Conservation (phyloP, 2,797 vertebrate genomes). For the Leptodactylus fallax region DNA sequence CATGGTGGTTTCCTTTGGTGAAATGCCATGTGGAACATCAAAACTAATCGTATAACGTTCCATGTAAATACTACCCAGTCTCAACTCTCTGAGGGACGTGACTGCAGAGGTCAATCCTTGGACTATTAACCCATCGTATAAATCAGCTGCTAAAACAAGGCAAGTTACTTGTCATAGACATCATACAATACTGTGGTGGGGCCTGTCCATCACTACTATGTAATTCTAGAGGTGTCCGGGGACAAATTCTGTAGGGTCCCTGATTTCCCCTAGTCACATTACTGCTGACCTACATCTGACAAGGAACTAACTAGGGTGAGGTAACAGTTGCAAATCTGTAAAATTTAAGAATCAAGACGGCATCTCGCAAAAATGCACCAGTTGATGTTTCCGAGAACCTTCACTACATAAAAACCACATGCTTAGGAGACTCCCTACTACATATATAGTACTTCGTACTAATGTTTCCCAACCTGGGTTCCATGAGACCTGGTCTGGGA, state of each 20-base stretch:
- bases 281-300: background rate
- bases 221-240: background rate
- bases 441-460: too few species aligned
- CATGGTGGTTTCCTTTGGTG: conserved; percentile 11
- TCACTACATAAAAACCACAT: background rate
- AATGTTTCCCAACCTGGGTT: too few species aligned
- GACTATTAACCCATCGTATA: background rate
- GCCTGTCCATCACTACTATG: background rate
- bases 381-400: background rate
- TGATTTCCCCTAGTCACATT: background rate
- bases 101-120: background rate
- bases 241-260: background rate
- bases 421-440: background rate
- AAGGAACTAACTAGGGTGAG: background rate
- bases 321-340: background rate
- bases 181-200: background rate
- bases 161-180: background rate
- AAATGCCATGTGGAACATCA: background rate
- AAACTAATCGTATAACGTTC: background rate
- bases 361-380: background rate
- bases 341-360: background rate
- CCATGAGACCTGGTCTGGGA: too few species aligned
- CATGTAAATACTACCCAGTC: background rate
- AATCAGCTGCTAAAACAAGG: background rate
- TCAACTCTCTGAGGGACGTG: conserved; percentile 24